Evolutionary conservation across 2,888 invertebrate species (phyloP), one percentile per base, ranked within the genome.

Genomic region (Phengaris arion): DNA sequence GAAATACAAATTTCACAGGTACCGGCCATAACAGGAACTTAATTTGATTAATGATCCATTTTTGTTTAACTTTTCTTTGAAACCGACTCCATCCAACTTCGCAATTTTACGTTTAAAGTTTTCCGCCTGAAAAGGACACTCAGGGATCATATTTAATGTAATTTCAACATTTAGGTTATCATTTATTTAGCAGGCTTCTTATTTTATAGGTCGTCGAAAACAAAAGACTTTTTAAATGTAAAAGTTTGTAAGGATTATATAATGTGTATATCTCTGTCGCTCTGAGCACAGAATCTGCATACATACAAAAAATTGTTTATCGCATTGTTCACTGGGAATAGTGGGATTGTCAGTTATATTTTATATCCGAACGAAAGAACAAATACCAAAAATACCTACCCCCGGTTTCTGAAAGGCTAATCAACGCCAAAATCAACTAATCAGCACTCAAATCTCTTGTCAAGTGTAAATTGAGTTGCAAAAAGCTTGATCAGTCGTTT

Each of bases 41-140:
- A 70, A 70, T 70, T 51, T 70, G 51, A 70, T 70, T 70, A 70
- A 70, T 70, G 70, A 51, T 51, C 70, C 70, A 22, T 70, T 70
- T 70, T 48, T 70, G 51, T 51, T 15, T 70, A 70, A 70, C 70
- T 70, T 48, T 70, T 70, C 51, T 70, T 70, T 70, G 70, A 70
- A 70, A 64, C 64, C 64, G 64, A 64, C 10, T 35, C 12, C 35
- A 64, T 64, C 64, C 35, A 64, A 64, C 64, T 64, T 64, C 2
- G 12, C 15, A 35, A 64, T 64, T 64, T 45, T 64, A 64, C 35
- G 64, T 64, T 64, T 64, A 64, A 64, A 64, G 64, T 64, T 64
- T 64, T 6, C 15, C 35, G 64, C 64, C 64, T 64, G 64, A 12
- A 64, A 64, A 7, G 12, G 64, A 64, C 64, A 64, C 64, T 6